phyloP scores from a whole-genome alignment of 2,888 invertebrate species.

The Apamea anceps region DNA sequence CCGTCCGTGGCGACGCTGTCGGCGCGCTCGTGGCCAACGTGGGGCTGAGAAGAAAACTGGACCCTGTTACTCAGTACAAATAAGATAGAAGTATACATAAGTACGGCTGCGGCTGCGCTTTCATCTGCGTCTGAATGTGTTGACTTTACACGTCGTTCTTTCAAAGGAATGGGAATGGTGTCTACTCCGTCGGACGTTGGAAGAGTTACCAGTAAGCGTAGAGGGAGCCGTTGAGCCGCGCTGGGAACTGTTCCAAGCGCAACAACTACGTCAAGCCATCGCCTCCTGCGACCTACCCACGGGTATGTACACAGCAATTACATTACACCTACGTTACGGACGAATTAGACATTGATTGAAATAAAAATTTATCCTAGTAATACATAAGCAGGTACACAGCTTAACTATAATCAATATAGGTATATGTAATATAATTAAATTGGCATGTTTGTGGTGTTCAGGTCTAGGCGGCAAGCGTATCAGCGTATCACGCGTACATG shows the following conservation, averaged over 20 bases:
- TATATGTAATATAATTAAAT: not conserved
- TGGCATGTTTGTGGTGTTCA: conserved; percentile 41
- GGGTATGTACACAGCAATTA: not conserved
- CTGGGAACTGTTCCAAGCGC: conserved; percentile 87
- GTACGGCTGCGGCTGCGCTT: too few species aligned
- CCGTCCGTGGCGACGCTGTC: too few species aligned
- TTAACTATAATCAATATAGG: too few species aligned
- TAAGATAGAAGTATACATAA: too few species aligned
- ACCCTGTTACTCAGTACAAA: not conserved
- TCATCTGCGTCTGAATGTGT: too few species aligned
- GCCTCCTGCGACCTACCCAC: conserved; percentile 83
- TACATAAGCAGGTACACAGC: not conserved
- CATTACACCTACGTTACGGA: not conserved
- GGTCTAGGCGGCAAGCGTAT: conserved; percentile 83
- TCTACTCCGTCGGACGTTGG: conserved; percentile 82
- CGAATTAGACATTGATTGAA: not conserved
- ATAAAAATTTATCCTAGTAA: not conserved
- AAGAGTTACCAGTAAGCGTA: conserved; percentile 80
- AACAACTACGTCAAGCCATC: conserved; percentile 83
- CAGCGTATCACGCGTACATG: conserved; percentile 85
- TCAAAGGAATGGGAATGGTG: conserved; percentile 86
- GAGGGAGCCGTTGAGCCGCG: conserved; percentile 78
- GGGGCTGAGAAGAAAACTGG: too few species aligned
- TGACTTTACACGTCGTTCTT: not conserved
- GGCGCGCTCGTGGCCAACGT: too few species aligned